Conservation (phyloP, 2,888 invertebrate species). For the Hypomecis punctinalis region DNA sequence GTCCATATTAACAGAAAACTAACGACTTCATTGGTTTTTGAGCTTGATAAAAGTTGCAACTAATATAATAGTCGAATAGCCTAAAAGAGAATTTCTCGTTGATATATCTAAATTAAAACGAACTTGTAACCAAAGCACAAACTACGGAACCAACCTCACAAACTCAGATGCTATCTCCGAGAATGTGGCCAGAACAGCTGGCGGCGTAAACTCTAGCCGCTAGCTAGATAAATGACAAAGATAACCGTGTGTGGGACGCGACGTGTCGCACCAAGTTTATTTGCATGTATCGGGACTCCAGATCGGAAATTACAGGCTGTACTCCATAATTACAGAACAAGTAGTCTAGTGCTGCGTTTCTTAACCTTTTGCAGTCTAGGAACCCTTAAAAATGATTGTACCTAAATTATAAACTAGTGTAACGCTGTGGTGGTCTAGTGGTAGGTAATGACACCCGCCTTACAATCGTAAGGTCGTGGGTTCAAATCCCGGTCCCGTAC, state of each 20-base stretch:
- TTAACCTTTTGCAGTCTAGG: too few species aligned
- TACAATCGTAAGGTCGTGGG: too few species aligned
- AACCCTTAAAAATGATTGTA: too few species aligned
- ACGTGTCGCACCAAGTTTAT: constrained; percentile 39
- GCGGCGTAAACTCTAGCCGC: constrained; percentile 52
- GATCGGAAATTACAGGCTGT: constrained; percentile 39
- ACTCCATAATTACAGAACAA: constrained; percentile 11
- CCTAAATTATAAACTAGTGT: too few species aligned
- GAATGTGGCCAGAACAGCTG: constrained; percentile 24
- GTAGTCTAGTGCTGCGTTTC: neutral
- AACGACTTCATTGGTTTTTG: too few species aligned
- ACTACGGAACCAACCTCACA: constrained; percentile 1
- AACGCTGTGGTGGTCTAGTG: too few species aligned
- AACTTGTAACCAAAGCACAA: neutral
- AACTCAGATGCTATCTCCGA: constrained; percentile 22
- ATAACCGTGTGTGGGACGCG: constrained; percentile 48
- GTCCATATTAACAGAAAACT: too few species aligned
- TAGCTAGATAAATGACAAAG: constrained; percentile 65
- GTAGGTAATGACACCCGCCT: too few species aligned
- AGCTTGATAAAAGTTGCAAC: too few species aligned
- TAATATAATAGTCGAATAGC: too few species aligned
- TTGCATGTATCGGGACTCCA: constrained; percentile 39
- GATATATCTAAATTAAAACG: neutral
- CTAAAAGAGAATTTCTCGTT: neutral
- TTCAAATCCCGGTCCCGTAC: too few species aligned